Evolutionary conservation across 2,797 vertebrate genomes (phyloP), one percentile per base, ranked within the genome.

Genomic region (Tauraco hartlaubi): DNA sequence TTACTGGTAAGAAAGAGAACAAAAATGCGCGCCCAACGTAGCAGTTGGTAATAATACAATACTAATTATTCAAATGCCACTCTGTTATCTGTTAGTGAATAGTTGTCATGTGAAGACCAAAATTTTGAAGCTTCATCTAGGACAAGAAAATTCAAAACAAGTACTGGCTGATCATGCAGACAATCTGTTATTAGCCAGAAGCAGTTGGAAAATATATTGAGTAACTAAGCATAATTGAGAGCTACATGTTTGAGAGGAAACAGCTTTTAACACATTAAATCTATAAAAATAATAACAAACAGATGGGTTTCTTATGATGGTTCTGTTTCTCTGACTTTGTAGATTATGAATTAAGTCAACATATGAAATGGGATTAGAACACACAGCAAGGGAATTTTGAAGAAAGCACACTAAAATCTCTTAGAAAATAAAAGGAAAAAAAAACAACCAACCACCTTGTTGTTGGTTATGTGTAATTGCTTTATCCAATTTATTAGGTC

Each of bases 181-280:
- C 88, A 93, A 77, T 93, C 81, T 95, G 94, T 88, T 97, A 95
- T 96, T 93, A 96, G 78, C 92, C 83, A 95, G 94, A 74, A 98
- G 84, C 97, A 97, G 92, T 96, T 90, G 94, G 93, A 94, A 96
- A 97, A 97, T 68, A 82, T 43, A 62, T 91, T 84, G 84, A 76
- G 88, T 97, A 97, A 96, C 97, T 97, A 67, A 49, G 77, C 94
- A 79, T 97, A 97, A 98, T 96, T 97, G 96, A 98, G 97, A 97
- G 97, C 92, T 97, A 86, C 82, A 56, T 66, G 91, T 96, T 89
- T 67, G 95, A 96, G 85, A 93, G 92, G 90, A 94, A 97, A 74
- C 63, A 74, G 95, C 93, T 94, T 90, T 94, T 93, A 96, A 85
- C 88, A 93, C 91, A 92, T 97, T 95, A 89, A 54, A 25, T 63